phyloP scores from a whole-genome alignment of 2,888 invertebrate species.

The Ypsolopha scabrella region DNA sequence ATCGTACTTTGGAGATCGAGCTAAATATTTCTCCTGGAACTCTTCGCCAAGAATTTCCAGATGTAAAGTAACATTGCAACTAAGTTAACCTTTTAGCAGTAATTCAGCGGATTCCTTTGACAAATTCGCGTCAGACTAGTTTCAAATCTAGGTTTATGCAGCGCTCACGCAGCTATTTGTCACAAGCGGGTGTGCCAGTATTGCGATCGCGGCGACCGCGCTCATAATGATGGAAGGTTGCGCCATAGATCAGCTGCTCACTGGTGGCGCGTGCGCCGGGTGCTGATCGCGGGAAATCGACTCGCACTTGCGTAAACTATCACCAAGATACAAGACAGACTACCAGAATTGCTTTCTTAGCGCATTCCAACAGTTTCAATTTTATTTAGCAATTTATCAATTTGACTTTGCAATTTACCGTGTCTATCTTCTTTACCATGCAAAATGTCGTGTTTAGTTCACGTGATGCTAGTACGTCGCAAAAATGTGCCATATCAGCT shows the following conservation, averaged over 20 bases:
- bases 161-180: not conserved
- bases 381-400: not conserved
- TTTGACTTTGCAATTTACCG: not conserved
- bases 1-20: not conserved
- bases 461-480: no score
- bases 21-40: not conserved
- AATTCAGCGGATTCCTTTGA: not conserved
- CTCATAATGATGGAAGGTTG: slow-evolving; percentile 55
- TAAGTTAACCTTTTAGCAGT: not conserved
- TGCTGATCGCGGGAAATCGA: slow-evolving; percentile 49
- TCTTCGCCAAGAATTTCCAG: not conserved
- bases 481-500: not conserved
- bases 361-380: not conserved
- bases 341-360: not conserved
- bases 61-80: no score
- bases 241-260: slow-evolving; percentile 40
- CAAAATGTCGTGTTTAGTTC: no score
- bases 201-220: slow-evolving; percentile 24
- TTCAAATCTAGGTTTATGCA: slow-evolving; percentile 1
- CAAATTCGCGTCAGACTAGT: not conserved
- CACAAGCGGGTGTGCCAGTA: slow-evolving; percentile 28
- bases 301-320: slow-evolving; percentile 54
- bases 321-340: not conserved
- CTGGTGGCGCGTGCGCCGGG: slow-evolving; percentile 39
- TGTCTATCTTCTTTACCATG: not conserved